Base-by-base conservation (phyloP, 2,797 vertebrate species). In the Pseudochaenichthys georgianus region DNA sequence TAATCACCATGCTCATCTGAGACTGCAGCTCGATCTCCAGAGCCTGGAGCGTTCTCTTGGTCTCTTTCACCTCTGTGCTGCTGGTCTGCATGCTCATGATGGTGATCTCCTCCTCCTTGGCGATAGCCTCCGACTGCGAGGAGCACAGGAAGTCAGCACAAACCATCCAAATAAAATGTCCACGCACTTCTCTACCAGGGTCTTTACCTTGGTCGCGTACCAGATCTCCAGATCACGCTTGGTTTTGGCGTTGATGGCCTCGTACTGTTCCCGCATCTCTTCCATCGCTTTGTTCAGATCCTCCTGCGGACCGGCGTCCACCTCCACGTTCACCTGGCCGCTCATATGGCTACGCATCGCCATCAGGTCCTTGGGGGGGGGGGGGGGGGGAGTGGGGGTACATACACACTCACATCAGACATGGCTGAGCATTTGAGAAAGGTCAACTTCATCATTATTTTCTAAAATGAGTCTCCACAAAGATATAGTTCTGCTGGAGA, bases 21-120 rank as follows among this genome's bases (percentile, higher is more conserved):
- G 90, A 89, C 89, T 98, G 96, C 23, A 97, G 93, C 73, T 98
- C 96, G 0, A 98, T 96, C 89, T 97, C 95, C 83, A 98, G 90
- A 21, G 88, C 72, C 91, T 98, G 97, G 1, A 95, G 79, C 5
- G 86, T 72, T 34, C 47, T 84, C 87, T 93, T 94, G 51, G 92
- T 75, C 0, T 88, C 71, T 59, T 88, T 91, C 48, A 92, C 58
- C 52, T 93, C 88, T 0, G 83, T 53, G 0, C 47, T 73, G 0
- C 89, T 38, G 0, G 85, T 38, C 19, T 81, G 52, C 81, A 86
- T 85, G 0, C 80, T 82, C 38, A 89, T 73, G n/a, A 89, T 84
- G 42, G 63, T 67, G 9, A 41, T 15, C 0, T 9, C 73, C 13
- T 89, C 84, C 21, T 94, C 90, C 72, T 91, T 46, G 0, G 3